These are phyloP conservation scores for Sander lucioperca DNA, from an alignment of 2,113 vertebrate genomes.

Conservation along the genomic window DNA sequence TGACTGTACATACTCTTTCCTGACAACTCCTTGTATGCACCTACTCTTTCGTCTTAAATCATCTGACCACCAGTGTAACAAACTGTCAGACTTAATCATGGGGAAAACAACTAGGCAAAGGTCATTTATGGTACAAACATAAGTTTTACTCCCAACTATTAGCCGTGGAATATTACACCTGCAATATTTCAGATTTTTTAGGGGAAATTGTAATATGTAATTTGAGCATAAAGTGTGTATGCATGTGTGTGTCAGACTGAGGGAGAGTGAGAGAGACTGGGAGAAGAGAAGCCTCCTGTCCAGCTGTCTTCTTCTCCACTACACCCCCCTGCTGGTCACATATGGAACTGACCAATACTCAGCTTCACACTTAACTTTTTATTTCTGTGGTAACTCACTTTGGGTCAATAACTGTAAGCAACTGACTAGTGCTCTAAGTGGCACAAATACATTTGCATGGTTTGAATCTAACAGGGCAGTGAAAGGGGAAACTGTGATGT, in stretches of 20 bases:
- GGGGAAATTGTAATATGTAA: neutral
- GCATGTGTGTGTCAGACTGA: slow-evolving; percentile 25
- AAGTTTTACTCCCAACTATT: neutral
- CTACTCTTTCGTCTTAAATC: neutral
- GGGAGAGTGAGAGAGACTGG: slow-evolving; percentile 21
- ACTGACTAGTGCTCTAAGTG: neutral
- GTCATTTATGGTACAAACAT: neutral
- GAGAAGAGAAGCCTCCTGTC: neutral
- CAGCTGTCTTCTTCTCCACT: slow-evolving; percentile 47
- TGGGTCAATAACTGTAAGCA: neutral
- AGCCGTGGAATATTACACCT: neutral
- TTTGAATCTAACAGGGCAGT: neutral
- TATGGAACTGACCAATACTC: slow-evolving; percentile 29
- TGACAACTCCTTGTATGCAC: neutral
- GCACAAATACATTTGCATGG: neutral
- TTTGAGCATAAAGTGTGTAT: neutral
- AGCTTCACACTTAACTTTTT: neutral
- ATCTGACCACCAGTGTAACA: neutral
- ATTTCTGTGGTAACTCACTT: neutral
- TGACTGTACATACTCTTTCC: too few species aligned
- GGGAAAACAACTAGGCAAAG: neutral
- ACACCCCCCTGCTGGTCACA: slow-evolving; percentile 78
- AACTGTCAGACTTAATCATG: neutral
- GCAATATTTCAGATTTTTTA: neutral
- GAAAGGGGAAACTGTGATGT: neutral